These are phyloP conservation scores for Hirundo rustica DNA, from an alignment of 2,797 vertebrate species.

Conservation along the genomic window DNA sequence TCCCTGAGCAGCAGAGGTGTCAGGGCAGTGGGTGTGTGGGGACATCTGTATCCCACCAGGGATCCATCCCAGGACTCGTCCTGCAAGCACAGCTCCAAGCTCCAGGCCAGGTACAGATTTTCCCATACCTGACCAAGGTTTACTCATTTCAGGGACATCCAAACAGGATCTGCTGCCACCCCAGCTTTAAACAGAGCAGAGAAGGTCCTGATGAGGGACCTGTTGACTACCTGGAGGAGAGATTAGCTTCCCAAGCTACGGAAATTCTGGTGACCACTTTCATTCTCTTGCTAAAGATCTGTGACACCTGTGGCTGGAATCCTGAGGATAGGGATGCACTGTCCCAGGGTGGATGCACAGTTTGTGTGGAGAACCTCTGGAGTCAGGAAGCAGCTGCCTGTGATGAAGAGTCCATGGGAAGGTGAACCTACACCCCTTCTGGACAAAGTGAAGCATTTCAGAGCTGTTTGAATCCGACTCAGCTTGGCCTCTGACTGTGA, in stretches of 20 bases:
- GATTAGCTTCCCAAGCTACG: not conserved
- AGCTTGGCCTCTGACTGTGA: not conserved
- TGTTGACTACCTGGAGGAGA: not conserved
- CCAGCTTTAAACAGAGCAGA: not conserved
- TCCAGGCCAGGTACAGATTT: not conserved
- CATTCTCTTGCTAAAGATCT: not conserved
- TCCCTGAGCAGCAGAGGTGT: not conserved
- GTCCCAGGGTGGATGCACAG: not conserved
- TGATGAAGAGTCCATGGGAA: not conserved
- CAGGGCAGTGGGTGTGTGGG: not conserved
- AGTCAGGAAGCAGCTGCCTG: not conserved
- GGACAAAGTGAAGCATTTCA: not conserved
- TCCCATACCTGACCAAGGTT: not conserved
- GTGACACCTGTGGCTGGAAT: not conserved
- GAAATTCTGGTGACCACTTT: not conserved
- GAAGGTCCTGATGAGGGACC: not conserved
- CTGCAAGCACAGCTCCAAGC: not conserved
- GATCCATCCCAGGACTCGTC: not conserved
- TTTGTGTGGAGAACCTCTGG: not conserved
- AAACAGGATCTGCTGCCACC: not conserved
- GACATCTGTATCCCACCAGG: not conserved
- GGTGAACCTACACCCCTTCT: not conserved
- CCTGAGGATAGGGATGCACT: not conserved
- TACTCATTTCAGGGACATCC: not conserved
- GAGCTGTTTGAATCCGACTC: not conserved